A percentile compares a stretch with the other conserved stretches of the same genome.
Conservation (phyloP, 2,797 vertebrate genomes). For the Mycteria americana region DNA sequence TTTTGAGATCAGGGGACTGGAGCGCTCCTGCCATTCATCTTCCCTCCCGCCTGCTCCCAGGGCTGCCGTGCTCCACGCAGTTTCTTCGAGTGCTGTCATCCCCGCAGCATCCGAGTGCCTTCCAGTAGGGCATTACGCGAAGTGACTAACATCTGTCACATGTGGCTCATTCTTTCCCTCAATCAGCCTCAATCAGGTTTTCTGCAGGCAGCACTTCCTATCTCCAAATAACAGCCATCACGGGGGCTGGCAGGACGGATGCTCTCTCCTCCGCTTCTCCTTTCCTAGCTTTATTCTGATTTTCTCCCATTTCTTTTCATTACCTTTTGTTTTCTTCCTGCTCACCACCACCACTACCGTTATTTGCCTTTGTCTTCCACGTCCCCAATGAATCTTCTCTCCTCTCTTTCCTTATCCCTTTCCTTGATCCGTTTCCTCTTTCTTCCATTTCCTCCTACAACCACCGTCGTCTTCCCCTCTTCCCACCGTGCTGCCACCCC, state of each 20-base stretch:
- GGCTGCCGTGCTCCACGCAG: background rate
- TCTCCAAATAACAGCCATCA: constrained; percentile 48
- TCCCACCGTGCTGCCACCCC: background rate
- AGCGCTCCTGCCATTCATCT: constrained; percentile 13
- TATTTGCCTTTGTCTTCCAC: background rate
- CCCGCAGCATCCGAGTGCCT: constrained; percentile 27
- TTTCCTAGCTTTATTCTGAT: background rate
- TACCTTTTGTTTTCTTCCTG: background rate
- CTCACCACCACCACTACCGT: background rate
- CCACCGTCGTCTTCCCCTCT: background rate
- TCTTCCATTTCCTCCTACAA: background rate
- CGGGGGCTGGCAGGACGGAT: background rate
- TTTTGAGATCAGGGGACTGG: background rate
- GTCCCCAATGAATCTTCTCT: background rate
- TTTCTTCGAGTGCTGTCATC: constrained; percentile 41
- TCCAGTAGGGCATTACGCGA: constrained; percentile 25
- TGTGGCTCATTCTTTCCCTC: constrained; percentile 55
- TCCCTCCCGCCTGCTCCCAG: background rate
- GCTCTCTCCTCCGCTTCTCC: background rate
- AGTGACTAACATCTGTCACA: constrained; percentile 61
- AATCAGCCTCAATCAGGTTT: constrained; percentile 65
- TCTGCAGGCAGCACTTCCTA: constrained; percentile 47
- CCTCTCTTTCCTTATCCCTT: background rate
- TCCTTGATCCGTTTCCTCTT: background rate
- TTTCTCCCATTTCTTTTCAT: background rate